Base-by-base conservation (phyloP, 2,797 vertebrate species). In the Cynopterus sphinx region DNA sequence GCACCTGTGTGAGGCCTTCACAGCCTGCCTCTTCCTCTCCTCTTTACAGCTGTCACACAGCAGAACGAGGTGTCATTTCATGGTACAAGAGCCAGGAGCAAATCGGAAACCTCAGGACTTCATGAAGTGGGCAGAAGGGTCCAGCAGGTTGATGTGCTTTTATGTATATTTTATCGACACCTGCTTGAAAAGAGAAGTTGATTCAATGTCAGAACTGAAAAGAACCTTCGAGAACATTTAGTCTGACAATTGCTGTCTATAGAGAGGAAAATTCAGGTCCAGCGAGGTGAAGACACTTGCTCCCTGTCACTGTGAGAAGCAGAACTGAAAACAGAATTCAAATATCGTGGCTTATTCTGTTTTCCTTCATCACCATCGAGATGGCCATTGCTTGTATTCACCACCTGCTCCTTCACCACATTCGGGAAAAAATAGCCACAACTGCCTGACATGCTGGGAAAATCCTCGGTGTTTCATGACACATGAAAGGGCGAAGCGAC, bases 391-490 rank as follows among this genome's bases (percentile, higher is more conserved):
- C 2, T 53, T 21, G 43, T 43, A 49, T 91, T 84, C n/a, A 19
- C 28, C n/a, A 28, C 41, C 39, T 53, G 0, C 0, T 9, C n/a
- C 31, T 53, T 43, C 53, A 59, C 57, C 43, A 1, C 3, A 3
- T 73, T 53, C 71, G 85, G 39, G n/a, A 94, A 92, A 63, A 68
- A 90, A 43, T 16, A n/a, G 61, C 24, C 33, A 89, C 1, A 41
- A 39, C n/a, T 86, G 13, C 31, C 61, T 43, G 36, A 28, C 9
- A 39, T 0, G 0, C 31, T 41, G 28, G 49, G 61, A 31, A 86
- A 82, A 61, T 15, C 9, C 33, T 75, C 21, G 10, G 1, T 21
- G 41, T 90, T 59, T 55, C 43, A 7, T 22, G 24, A 68, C 9
- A 77, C 22, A 39, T 4, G 46, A 49, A 71, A 31, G 6, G 19